Percentiles rank a stretch among this genome's conserved stretches.
phyloP scores from a whole-genome alignment of 2,797 vertebrate species.

The Melopsittacus undulatus region DNA sequence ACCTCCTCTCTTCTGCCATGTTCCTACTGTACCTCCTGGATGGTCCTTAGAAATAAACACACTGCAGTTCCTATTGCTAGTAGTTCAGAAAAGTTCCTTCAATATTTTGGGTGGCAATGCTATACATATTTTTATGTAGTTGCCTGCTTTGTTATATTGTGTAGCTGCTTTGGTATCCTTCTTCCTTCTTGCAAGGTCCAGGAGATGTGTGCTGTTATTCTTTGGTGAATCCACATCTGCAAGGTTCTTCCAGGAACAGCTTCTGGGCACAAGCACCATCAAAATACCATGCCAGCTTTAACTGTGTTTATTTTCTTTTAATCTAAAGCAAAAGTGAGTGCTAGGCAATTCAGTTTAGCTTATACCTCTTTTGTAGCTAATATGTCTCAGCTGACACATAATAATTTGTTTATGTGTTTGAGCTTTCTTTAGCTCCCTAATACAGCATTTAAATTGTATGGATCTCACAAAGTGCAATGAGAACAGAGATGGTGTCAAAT shows the following conservation, averaged over 20 bases:
- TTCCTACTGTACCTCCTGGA: neutral
- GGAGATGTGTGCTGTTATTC: neutral
- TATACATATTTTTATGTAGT: neutral
- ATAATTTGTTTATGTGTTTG: neutral
- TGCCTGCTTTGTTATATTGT: neutral
- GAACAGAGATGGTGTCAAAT: neutral
- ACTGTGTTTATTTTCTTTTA: conserved; percentile 27
- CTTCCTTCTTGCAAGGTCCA: neutral
- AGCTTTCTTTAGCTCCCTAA: neutral
- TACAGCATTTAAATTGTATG: neutral
- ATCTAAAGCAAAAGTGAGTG: neutral
- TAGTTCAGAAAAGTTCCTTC: neutral
- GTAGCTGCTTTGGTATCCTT: neutral
- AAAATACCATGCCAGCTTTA: neutral
- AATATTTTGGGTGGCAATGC: neutral
- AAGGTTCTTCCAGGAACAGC: neutral
- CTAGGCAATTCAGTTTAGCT: neutral
- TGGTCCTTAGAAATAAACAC: neutral
- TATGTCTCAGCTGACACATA: neutral
- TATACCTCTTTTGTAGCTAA: neutral
- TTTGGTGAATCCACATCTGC: neutral
- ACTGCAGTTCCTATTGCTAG: neutral
- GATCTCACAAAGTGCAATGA: neutral
- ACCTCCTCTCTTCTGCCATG: neutral
- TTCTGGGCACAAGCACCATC: neutral